These are phyloP conservation scores for Gobiocypris rarus DNA, from an alignment of 2,113 vertebrate genomes.

Conservation along the genomic window DNA sequence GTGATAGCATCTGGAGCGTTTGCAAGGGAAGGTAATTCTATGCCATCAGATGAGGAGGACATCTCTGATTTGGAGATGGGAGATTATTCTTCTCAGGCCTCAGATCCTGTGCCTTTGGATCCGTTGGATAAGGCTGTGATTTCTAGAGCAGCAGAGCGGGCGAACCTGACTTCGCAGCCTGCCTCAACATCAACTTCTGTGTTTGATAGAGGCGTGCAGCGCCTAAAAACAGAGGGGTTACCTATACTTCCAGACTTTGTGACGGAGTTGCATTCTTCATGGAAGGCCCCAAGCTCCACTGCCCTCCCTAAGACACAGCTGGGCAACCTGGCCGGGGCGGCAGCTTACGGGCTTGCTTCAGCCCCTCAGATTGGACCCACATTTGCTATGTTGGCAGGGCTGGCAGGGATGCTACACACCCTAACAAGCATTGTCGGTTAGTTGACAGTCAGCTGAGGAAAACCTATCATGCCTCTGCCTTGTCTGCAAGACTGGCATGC, in stretches of 20 bases:
- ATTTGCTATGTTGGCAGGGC: not conserved
- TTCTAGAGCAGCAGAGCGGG: no score
- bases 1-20: no score
- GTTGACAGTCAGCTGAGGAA: not conserved
- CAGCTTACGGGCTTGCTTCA: not conserved
- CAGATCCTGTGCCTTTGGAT: no score
- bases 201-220: no score
- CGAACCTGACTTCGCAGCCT: no score
- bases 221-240: not conserved
- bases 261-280: not conserved
- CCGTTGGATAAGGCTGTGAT: no score
- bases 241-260: not conserved
- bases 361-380: no score
- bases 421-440: not conserved
- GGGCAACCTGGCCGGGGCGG: not conserved
- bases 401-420: not conserved
- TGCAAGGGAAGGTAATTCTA: no score
- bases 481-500: not conserved
- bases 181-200: no score
- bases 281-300: not conserved
- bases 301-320: not conserved
- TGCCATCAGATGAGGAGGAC: no score
- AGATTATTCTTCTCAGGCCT: no score
- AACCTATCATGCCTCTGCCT: not conserved
- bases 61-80: no score